Evolutionary conservation across 2,888 invertebrate species (phyloP), one percentile per base, ranked within the genome.

Genomic region (Synanthedon formicaeformis): DNA sequence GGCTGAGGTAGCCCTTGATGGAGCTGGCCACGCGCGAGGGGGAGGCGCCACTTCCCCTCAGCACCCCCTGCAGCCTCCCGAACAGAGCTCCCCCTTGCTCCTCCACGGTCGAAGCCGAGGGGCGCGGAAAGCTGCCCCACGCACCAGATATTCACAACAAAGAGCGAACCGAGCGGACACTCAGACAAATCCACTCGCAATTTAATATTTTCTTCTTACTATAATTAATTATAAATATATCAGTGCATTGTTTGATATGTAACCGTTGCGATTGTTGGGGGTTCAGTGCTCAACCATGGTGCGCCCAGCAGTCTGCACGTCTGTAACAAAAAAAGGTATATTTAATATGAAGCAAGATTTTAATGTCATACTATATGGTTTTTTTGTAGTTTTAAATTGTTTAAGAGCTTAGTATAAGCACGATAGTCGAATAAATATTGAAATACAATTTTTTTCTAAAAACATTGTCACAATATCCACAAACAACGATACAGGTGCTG

Each of bases 1-100:
- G 90, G 73, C 90, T 87, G 65, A 93, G 90, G 88, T 90, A 92
- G 69, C 93, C 93, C 75, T 90, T 89, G 81, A 93, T 91, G 83
- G 92, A 92, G 84, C 89, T 91, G 76, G 93, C 92, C 73, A 92
- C 92, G 67, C 91, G 89, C 77, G 91, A 89, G 66, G 91, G 91
- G 75, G 91, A 91, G 78, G 91, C 90, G 69, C 90, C 91, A 75
- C 92, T 90, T 79, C 91, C 91, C 65, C 92, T 90, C 82, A 92
- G 89, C 83, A 90, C 90, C 73, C 90, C 90, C 75, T 89, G 89
- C 79, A 91, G 86, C 85, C 90, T 89, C 78, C 90, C 90, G 75
- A 91, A 86, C 89, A 92, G 89, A 76, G 90, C 89, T 62, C 75
- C 76, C 63, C 74, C 77, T 56, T 78, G 82, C 72, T 88, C 88